Conservation (phyloP, 2,113 vertebrate species). For the Hydropotes inermis region DNA sequence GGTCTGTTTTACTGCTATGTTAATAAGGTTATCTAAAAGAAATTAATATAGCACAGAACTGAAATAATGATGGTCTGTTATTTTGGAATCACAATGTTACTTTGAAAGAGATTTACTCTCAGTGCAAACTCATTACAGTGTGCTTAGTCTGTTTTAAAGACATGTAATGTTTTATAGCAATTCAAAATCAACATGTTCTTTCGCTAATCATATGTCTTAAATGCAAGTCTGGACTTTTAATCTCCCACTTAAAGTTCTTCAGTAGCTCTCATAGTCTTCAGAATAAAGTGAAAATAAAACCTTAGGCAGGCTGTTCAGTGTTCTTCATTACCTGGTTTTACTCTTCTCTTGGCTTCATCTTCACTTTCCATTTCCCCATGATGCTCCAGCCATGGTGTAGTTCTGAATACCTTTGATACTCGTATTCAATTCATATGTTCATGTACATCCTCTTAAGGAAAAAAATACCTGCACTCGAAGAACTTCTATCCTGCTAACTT, state of each 20-base stretch:
- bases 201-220: not conserved
- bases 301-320: not conserved
- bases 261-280: not conserved
- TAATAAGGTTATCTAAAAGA: not conserved
- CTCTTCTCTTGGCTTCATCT: not conserved
- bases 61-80: not conserved
- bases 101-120: not conserved
- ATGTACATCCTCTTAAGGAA: not conserved
- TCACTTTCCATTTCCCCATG: not conserved
- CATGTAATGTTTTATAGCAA: conserved; percentile 6
- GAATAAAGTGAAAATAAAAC: not conserved
- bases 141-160: not conserved
- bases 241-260: not conserved
- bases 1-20: not conserved
- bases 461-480: not conserved
- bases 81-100: not conserved
- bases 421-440: not conserved
- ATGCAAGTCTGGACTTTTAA: not conserved
- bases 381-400: not conserved
- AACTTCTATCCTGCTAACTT: not conserved
- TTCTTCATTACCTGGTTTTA: not conserved
- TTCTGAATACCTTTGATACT: not conserved
- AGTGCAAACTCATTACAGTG: not conserved
- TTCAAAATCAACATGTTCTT: not conserved
- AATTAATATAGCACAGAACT: not conserved